Percentiles rank a stretch among this genome's conserved stretches.
These are phyloP conservation scores for Agrypnus murinus DNA, from an alignment of 2,888 invertebrate genomes.

Conservation along the genomic window DNA sequence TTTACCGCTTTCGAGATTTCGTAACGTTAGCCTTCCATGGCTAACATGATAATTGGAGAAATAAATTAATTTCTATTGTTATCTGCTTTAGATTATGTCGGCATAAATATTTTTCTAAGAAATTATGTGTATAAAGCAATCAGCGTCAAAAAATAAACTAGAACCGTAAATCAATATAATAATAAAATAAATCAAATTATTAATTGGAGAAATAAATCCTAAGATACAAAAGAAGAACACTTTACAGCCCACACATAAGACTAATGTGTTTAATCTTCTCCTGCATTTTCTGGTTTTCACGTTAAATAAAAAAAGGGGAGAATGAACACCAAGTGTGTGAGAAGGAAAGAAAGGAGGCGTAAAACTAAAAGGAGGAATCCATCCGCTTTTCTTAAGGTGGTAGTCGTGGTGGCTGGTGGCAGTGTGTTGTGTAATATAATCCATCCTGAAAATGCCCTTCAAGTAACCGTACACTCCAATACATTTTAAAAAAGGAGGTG, in stretches of 20 bases:
- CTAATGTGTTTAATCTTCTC: constrained; percentile 35
- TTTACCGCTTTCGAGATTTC: no score
- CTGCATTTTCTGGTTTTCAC: constrained; percentile 24
- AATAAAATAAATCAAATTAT: constrained; percentile 60
- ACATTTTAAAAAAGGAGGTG: neutral
- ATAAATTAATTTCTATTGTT: constrained; percentile 64
- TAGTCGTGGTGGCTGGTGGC: neutral
- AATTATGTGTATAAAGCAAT: constrained; percentile 50
- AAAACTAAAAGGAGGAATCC: no score
- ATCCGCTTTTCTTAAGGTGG: no score
- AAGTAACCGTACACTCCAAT: no score
- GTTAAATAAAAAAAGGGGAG: neutral
- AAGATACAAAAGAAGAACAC: constrained; percentile 37
- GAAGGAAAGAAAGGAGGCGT: no score
- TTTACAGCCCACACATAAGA: constrained; percentile 33
- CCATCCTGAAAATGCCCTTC: no score
- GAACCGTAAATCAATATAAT: constrained; percentile 56
- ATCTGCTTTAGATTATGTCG: constrained; percentile 57
- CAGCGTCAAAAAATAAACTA: constrained; percentile 52
- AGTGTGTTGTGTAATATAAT: neutral
- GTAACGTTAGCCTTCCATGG: no score
- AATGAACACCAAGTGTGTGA: no score
- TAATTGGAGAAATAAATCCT: constrained; percentile 56
- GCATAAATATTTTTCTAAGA: constrained; percentile 43
- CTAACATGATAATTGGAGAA: no score